Evolutionary conservation across 2,888 invertebrate species (phyloP), one percentile per base, ranked within the genome.

Genomic region (Metalampra italica): DNA sequence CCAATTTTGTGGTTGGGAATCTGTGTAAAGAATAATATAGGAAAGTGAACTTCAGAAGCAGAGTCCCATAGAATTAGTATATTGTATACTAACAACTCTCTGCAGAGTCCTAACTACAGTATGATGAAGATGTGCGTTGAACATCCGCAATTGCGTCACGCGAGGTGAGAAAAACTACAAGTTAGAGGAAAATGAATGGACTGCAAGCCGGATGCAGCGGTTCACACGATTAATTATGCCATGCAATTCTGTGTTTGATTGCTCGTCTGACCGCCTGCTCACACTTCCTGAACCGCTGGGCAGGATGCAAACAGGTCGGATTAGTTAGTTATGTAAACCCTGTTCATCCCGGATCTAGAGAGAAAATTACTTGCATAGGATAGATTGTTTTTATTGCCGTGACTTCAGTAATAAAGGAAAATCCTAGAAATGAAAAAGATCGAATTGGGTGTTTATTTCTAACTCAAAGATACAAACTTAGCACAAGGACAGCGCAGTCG

Each of bases 81-180:
- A n/a, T n/a, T n/a, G n/a, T n/a, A n/a, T n/a, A n/a, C n/a, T n/a
- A n/a, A n/a, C n/a, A n/a, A n/a, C n/a, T n/a, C n/a, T n/a, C n/a
- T n/a, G 5, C 22, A 22, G 22, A 22, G 5, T 22, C 22, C 22
- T 22, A 22, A 22, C 22, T 22, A 22, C 22, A 22, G 22, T 22
- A 22, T 22, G 22, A 22, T 22, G 2, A 22, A 22, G n/a, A 22
- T 22, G 5, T 22, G 14, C 14, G 14, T 14, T n/a, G 39, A 39
- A 79, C 79, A 83, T 83, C 83, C 82, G 82, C 71, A 63, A 82
- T 83, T 80, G 77, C 83, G 75, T 87, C 82, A 86, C 75, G 70
- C 70, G 47, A 76, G 56, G 54, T 60, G 65, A 84, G 82, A 86
- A 85, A 86, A 85, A 87, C 78, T 73, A 59, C 57, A 61, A 22